Conservation (phyloP, 1,140 invertebrate species). For the Ylistrum balloti region DNA sequence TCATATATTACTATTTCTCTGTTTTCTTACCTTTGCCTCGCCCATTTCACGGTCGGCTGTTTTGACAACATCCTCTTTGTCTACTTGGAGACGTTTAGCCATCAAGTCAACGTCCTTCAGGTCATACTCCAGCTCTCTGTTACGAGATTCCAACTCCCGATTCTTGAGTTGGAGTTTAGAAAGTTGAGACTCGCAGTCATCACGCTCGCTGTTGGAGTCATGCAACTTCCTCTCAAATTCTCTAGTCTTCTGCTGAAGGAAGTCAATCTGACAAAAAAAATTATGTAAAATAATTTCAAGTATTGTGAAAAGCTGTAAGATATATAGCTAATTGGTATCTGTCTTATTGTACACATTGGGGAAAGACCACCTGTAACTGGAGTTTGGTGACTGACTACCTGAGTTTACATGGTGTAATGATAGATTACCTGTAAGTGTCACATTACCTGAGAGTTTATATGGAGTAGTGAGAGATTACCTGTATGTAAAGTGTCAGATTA, state of each 20-base stretch:
- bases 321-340: too few relatives aligned
- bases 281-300: background rate
- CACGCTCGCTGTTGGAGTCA: slow-evolving; percentile 63
- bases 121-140: slow-evolving; percentile 74
- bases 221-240: slow-evolving; percentile 78
- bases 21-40: slow-evolving; percentile 76
- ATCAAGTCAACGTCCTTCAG: slow-evolving; percentile 76
- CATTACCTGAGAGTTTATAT: too few relatives aligned
- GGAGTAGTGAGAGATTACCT: too few relatives aligned
- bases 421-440: slow-evolving; percentile 76
- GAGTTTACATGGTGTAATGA: too few relatives aligned
- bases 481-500: too few relatives aligned
- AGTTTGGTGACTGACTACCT: too few relatives aligned
- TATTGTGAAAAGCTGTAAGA: background rate
- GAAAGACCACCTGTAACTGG: too few relatives aligned
- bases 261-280: slow-evolving; percentile 78
- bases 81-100: slow-evolving; percentile 76
- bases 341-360: too few relatives aligned
- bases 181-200: slow-evolving; percentile 65
- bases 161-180: slow-evolving; percentile 61
- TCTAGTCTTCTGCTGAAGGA: slow-evolving; percentile 81
- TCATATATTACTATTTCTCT: too few relatives aligned
- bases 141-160: slow-evolving; percentile 59
- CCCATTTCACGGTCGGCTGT: slow-evolving; percentile 78
- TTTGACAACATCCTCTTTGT: slow-evolving; percentile 78